phyloP scores from a whole-genome alignment of 35 echinoderm and acorn worm genomes.

The Hemicentrotus pulcherrimus region DNA sequence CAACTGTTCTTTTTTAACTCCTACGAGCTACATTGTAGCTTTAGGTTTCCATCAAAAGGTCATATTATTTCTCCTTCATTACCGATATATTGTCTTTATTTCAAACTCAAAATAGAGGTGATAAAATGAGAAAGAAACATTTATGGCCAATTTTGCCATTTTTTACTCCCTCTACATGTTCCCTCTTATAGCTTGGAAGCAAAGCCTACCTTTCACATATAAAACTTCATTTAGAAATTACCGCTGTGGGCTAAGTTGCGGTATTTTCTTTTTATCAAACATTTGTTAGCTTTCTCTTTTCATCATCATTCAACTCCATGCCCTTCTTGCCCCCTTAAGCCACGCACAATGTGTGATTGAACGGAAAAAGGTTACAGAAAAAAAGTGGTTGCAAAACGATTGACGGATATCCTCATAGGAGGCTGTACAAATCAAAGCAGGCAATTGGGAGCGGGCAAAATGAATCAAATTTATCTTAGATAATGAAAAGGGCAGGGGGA shows the following conservation, averaged over 20 bases:
- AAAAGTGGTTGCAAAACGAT: conserved; percentile 18
- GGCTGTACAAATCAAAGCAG: conserved; percentile 30
- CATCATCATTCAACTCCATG: conserved; percentile 12
- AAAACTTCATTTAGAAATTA: conserved; percentile 45
- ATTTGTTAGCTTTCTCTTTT: conserved; percentile 9
- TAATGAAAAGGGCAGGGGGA: conserved; percentile 24
- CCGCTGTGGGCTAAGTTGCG: not conserved
- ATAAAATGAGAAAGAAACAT: conserved; percentile 7
- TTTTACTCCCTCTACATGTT: not conserved
- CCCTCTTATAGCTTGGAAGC: not conserved
- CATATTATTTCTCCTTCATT: not conserved
- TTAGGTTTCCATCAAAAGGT: not conserved
- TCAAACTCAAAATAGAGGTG: not conserved
- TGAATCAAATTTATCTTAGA: conserved; percentile 45
- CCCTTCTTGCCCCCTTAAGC: conserved; percentile 24
- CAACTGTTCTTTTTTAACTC: not conserved
- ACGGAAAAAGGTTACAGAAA: conserved; percentile 26
- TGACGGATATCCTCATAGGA: conserved; percentile 25
- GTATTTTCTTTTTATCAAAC: conserved; percentile 45
- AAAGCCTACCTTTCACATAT: conserved; percentile 1
- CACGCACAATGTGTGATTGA: conserved; percentile 41
- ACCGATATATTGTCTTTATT: not conserved
- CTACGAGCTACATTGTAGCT: not conserved
- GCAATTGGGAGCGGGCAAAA: conserved; percentile 42
- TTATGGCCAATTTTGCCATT: not conserved